A percentile compares a stretch with the other conserved stretches of the same genome.
phyloP scores from a whole-genome alignment of 2,888 invertebrate species.

The Melinaea marsaeus region DNA sequence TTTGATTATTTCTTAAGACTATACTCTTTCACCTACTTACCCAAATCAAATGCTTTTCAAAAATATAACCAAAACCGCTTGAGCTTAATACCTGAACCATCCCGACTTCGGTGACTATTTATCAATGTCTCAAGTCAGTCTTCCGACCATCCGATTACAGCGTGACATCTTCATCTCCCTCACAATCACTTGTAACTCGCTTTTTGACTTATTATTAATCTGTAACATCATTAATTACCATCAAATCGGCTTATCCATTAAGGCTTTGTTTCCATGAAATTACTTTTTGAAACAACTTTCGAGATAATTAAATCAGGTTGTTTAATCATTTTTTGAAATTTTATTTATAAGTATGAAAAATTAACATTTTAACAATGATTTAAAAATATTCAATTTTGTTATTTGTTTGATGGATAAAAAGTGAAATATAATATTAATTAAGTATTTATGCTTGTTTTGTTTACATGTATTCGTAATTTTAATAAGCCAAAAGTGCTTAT shows the following conservation, averaged over 20 bases:
- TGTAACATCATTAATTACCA: slow-evolving; percentile 67
- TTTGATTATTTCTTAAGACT: no score
- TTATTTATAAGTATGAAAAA: background rate
- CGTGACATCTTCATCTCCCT: slow-evolving; percentile 69
- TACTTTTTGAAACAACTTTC: slow-evolving; percentile 22
- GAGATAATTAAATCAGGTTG: slow-evolving; percentile 8
- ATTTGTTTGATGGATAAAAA: background rate
- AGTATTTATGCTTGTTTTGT: no score
- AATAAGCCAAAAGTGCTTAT: background rate
- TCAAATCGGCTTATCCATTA: slow-evolving; percentile 50
- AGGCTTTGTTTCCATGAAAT: slow-evolving; percentile 35
- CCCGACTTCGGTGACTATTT: slow-evolving; percentile 45
- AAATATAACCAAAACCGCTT: background rate
- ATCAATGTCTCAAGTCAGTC: slow-evolving; percentile 63
- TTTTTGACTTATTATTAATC: slow-evolving; percentile 71
- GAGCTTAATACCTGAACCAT: slow-evolving; percentile 18
- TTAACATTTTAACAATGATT: background rate
- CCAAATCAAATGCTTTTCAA: no score
- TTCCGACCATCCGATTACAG: slow-evolving; percentile 67
- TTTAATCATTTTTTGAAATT: slow-evolving; percentile 2
- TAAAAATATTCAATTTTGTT: slow-evolving; percentile 2
- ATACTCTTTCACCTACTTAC: no score
- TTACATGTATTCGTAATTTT: background rate
- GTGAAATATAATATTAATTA: no score
- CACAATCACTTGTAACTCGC: slow-evolving; percentile 70